Evolutionary conservation across 2,888 invertebrate genomes (phyloP), one percentile per base, ranked within the genome.

Genomic region (Athripsodes cinereus): DNA sequence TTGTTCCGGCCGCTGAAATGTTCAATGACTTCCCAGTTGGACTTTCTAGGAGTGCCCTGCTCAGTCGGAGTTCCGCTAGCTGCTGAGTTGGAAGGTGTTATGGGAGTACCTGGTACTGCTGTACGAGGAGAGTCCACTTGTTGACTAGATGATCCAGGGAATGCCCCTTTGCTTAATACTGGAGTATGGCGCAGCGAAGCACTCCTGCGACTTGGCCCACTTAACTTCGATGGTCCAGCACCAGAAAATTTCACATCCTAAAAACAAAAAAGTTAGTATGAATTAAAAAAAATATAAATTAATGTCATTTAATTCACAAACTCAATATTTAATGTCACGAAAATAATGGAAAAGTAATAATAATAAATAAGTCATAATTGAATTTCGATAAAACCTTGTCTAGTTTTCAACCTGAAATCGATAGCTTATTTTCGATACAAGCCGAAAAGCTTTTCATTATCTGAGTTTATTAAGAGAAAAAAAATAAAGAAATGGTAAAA

Each of bases 1-100:
- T 77, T 63, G 81, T 80, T 68, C 62, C 76, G 80, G 52, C 80
- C 79, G 59, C 84, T 85, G 74, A 89, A 92, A 74, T 92, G 92
- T 72, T 92, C 91, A 68, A 92, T 92, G 66, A 92, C 92, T 72
- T 92, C 91, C 92, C 92, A 92, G 75, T 92, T 92, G 67, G 91
- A 91, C 71, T 91, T 91, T 72, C 85, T 84, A 2, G 85, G 81
- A 1, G 83, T 83, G 19, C 83, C 83, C 48, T 85, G 82, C 19
- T 83, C 75, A 62, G 83, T 70, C 55, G 80, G 71, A 59, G 81
- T 68, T 66, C 74, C 54, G 67, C 70, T 21, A 69, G 76, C 47
- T 69, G 70, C 47, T 74, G 69, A 10, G 74, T 72, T 16, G 72
- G 69, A 1, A 75, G 77, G 76, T 71, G 61, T 76, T 69, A 60